phyloP scores from a whole-genome alignment of 1,140 invertebrate genomes.

The Euura lappo region DNA sequence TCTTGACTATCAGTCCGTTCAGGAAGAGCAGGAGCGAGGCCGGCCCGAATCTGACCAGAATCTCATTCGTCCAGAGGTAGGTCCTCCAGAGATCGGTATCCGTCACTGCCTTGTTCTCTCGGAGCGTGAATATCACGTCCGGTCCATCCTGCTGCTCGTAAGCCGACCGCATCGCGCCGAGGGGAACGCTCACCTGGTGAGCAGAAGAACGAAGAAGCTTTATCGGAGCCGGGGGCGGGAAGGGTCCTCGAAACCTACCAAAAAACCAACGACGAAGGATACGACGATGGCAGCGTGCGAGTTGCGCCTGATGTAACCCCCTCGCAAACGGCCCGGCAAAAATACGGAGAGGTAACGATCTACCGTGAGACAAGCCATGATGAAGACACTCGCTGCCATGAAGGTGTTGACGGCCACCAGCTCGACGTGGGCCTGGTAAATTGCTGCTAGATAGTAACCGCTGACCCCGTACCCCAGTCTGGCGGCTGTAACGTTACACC shows the following conservation, averaged over 20 bases:
- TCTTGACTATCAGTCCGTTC: constrained; percentile 48
- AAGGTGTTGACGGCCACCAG: constrained; percentile 52
- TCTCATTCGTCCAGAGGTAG: constrained; percentile 44
- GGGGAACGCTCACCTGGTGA: neutral
- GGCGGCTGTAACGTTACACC: constrained; percentile 21
- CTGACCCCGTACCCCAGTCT: constrained; percentile 16
- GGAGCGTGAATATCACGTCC: neutral
- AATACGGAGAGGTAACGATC: constrained; percentile 57
- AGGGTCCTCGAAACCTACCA: constrained; percentile 35
- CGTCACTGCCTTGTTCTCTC: neutral
- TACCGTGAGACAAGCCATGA: constrained; percentile 58
- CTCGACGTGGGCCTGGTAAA: constrained; percentile 52
- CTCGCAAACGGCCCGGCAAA: constrained; percentile 50
- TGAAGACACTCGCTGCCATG: constrained; percentile 57
- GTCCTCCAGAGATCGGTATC: constrained; percentile 7
- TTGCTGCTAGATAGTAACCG: constrained; percentile 30
- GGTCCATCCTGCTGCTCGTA: constrained; percentile 8
- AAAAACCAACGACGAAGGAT: constrained; percentile 46
- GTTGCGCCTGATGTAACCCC: constrained; percentile 47
- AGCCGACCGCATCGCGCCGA: neutral
- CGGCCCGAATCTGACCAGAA: constrained; percentile 45
- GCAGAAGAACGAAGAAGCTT: neutral
- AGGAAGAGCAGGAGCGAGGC: constrained; percentile 45
- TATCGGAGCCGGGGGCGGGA: neutral
- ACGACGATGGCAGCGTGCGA: constrained; percentile 44